phyloP scores from a whole-genome alignment of 2,113 vertebrate species.

The Colius striatus region DNA sequence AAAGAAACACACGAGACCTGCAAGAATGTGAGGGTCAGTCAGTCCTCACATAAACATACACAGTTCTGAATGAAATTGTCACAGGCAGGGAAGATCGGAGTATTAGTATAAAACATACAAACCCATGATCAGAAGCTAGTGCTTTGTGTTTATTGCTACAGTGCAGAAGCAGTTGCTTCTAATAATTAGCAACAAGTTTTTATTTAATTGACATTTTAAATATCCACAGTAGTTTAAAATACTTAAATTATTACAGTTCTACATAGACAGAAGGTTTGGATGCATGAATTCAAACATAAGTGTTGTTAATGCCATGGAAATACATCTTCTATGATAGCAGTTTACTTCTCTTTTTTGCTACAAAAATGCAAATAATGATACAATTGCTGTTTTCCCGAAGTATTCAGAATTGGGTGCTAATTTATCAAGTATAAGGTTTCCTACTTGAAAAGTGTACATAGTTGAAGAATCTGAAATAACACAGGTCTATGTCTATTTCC shows the following conservation, averaged over 20 bases:
- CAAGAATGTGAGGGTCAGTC: not conserved
- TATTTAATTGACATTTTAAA: not conserved
- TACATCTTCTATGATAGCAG: not conserved
- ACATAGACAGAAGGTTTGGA: not conserved
- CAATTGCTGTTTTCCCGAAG: not conserved
- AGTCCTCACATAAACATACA: not conserved
- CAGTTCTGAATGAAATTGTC: not conserved
- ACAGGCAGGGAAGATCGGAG: fast-evolving
- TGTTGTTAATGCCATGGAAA: not conserved
- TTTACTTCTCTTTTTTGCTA: not conserved
- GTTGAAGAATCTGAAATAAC: not conserved
- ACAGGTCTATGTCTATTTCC: not conserved
- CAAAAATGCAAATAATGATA: not conserved
- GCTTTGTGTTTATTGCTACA: not conserved
- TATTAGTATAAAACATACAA: fast-evolving
- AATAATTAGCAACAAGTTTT: not conserved
- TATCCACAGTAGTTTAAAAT: not conserved
- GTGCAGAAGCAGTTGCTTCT: not conserved
- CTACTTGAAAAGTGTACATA: not conserved
- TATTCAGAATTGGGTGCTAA: not conserved
- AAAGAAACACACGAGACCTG: not conserved
- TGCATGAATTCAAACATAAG: fast-evolving
- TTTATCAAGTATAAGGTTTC: not conserved
- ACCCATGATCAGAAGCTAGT: fast-evolving
- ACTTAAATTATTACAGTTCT: not conserved